Percentiles rank a stretch among this genome's conserved stretches.
phyloP scores from a whole-genome alignment of 2,797 vertebrate species.

The Sebastes goodei region DNA sequence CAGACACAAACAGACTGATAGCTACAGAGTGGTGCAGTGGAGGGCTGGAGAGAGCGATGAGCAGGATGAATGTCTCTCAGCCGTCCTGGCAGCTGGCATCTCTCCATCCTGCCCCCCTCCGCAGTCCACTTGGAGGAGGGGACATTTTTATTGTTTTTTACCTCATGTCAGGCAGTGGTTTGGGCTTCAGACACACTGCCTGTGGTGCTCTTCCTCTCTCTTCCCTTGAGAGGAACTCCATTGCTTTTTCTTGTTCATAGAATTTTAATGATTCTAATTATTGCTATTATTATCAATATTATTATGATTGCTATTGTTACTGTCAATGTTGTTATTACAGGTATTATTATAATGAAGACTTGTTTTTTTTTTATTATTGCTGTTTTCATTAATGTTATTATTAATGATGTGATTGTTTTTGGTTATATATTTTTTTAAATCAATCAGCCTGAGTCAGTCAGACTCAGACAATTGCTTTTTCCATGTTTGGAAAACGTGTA shows the following conservation, averaged over 20 bases:
- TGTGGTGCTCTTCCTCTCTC: conserved; percentile 95
- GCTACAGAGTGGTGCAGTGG: conserved; percentile 62
- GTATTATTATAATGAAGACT: conserved; percentile 85
- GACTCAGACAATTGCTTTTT: conserved; percentile 85
- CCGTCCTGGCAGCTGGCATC: conserved; percentile 63
- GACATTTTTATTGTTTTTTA: conserved; percentile 86
- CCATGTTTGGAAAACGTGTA: conserved; percentile 86
- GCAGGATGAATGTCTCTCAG: conserved; percentile 68
- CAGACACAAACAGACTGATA: conserved; percentile 45
- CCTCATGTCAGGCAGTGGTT: conserved; percentile 95
- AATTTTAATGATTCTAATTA: conserved; percentile 88
- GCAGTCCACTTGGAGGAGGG: conserved; percentile 65
- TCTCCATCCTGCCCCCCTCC: conserved; percentile 66
- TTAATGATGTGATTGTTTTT: conserved; percentile 79
- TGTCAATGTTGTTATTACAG: conserved; percentile 87
- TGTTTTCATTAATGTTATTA: conserved; percentile 81
- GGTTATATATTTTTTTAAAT: conserved; percentile 78
- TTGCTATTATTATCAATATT: conserved; percentile 88
- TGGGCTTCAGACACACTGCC: conserved; percentile 84
- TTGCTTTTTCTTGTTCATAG: conserved; percentile 86
- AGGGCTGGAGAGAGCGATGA: conserved; percentile 58
- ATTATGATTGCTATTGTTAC: conserved; percentile 88
- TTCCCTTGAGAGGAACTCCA: conserved; percentile 86
- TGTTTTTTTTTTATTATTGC: conserved; percentile 74
- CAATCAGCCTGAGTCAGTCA: conserved; percentile 64